These are phyloP conservation scores for Pollachius pollachius DNA, from an alignment of 2,113 vertebrate genomes.

Conservation along the genomic window DNA sequence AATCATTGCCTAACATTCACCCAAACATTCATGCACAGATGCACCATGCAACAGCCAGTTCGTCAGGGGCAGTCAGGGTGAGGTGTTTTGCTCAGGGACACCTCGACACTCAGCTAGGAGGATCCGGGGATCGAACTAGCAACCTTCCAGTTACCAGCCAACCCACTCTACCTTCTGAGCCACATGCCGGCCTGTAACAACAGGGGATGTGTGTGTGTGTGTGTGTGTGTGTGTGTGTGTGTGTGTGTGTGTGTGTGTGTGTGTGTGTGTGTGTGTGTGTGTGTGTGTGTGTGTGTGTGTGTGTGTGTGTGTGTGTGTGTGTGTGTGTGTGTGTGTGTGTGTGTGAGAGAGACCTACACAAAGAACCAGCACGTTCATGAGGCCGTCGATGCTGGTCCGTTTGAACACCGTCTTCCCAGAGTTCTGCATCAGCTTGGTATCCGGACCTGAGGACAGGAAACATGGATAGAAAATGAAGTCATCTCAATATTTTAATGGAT, in stretches of 20 bases:
- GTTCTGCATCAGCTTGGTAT: constrained; percentile 97
- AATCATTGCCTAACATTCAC: no score
- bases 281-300: not conserved
- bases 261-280: constrained; percentile 2
- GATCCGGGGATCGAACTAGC: no score
- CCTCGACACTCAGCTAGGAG: no score
- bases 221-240: no score
- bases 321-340: not conserved
- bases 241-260: not conserved
- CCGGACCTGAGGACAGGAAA: constrained; percentile 74
- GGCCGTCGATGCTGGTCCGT: constrained; percentile 84
- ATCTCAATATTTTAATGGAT: not conserved
- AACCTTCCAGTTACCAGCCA: no score
- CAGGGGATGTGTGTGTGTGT: no score
- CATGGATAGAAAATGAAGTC: not conserved
- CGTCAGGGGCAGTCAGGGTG: no score
- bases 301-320: not conserved
- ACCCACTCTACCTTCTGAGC: no score
- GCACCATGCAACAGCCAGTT: no score
- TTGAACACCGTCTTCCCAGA: constrained; percentile 87
- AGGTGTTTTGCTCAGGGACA: no score
- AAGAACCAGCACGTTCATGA: constrained; percentile 90
- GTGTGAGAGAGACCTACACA: constrained; percentile 71
- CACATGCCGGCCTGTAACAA: no score
- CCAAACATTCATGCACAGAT: no score